Evolutionary conservation across 2,113 vertebrate species (phyloP).

Genomic region (Crotalus tigris): DNA sequence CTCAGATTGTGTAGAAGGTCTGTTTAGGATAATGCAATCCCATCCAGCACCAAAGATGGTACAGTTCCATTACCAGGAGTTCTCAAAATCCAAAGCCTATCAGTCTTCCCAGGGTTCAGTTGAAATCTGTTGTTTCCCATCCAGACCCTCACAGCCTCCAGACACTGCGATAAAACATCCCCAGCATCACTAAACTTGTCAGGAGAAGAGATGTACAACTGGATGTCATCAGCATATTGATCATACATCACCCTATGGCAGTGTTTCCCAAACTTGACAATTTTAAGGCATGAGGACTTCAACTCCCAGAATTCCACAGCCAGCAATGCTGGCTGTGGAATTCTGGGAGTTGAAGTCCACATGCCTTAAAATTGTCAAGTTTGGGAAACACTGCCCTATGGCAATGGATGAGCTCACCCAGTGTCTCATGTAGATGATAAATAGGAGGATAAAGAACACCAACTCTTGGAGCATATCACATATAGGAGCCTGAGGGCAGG

Average conservation of each 20-base stretch:
- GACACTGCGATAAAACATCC: background rate
- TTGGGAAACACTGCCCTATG: background rate
- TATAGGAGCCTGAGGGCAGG: background rate
- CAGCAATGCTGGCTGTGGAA: too few relatives aligned
- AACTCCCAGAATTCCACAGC: too few relatives aligned
- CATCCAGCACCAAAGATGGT: background rate
- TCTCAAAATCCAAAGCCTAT: background rate
- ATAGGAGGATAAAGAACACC: background rate
- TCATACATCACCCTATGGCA: background rate
- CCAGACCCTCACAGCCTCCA: background rate
- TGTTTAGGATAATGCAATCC: background rate
- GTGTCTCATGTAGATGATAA: background rate
- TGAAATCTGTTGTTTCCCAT: too few relatives aligned
- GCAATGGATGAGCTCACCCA: background rate
- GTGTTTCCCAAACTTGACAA: too few relatives aligned
- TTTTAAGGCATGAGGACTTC: too few relatives aligned
- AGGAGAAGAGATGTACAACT: background rate
- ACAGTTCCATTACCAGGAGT: background rate
- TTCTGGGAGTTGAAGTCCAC: too few relatives aligned
- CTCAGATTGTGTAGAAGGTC: background rate
- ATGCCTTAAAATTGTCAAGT: too few relatives aligned
- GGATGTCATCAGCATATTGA: background rate
- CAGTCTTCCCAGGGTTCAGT: background rate
- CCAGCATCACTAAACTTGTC: background rate
- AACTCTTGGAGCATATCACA: background rate